A percentile compares a stretch with the other conserved stretches of the same genome.
Conservation (phyloP, 2,888 invertebrate genomes). For the Panopea generosa region DNA sequence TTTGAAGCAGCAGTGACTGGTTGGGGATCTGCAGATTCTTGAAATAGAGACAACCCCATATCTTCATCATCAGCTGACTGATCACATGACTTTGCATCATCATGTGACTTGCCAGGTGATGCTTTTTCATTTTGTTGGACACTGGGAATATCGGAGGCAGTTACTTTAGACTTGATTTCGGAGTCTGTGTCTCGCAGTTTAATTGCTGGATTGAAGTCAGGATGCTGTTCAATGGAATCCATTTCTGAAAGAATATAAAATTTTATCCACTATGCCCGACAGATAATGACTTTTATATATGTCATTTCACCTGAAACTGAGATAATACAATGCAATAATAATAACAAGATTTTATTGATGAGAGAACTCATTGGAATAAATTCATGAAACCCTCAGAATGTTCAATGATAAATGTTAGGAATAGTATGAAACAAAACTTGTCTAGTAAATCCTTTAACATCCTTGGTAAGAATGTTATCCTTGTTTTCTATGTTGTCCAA, state of each 20-base stretch:
- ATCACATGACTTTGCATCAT: conserved; percentile 11
- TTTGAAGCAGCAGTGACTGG: conserved; percentile 24
- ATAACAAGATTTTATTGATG: too few relatives aligned
- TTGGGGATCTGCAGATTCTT: conserved; percentile 27
- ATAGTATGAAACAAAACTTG: too few relatives aligned
- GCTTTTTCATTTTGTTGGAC: neutral
- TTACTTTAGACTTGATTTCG: neutral
- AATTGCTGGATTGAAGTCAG: conserved; percentile 75
- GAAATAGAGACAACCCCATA: conserved; percentile 41
- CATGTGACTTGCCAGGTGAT: conserved; percentile 21
- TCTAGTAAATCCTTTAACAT: too few relatives aligned
- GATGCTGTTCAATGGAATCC: conserved; percentile 73
- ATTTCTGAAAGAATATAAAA: conserved; percentile 69
- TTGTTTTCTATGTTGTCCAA: too few relatives aligned
- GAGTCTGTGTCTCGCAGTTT: conserved; percentile 55
- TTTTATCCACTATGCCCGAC: too few relatives aligned
- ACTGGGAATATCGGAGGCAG: neutral
- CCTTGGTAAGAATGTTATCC: too few relatives aligned
- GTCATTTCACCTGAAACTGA: too few relatives aligned
- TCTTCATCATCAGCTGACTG: conserved; percentile 51
- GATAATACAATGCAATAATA: too few relatives aligned
- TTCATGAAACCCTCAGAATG: too few relatives aligned
- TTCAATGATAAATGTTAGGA: too few relatives aligned
- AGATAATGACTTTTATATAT: too few relatives aligned
- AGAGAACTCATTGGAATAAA: too few relatives aligned